A percentile compares a stretch with the other conserved stretches of the same genome.
Evolutionary conservation across 64 coral and sea anemone species (phyloP).

Genomic region (Astreopora myriophthalma): DNA sequence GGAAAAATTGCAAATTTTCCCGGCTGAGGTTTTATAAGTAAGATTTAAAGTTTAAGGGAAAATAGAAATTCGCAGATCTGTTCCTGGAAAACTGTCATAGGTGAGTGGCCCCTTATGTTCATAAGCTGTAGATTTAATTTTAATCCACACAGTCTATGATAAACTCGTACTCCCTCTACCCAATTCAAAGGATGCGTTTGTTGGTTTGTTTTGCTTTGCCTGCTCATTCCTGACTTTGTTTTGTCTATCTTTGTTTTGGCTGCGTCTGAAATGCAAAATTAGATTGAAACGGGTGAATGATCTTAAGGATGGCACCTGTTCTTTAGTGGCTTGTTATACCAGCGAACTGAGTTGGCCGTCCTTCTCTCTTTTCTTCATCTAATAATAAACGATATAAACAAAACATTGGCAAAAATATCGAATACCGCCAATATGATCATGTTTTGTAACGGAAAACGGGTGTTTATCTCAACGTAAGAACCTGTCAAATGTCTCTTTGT

Average conservation of each 20-base stretch:
- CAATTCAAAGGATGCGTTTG: no score
- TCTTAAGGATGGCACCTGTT: not conserved
- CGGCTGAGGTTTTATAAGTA: no score
- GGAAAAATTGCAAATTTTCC: not conserved
- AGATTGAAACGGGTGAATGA: conserved; percentile 6
- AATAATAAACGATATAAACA: not conserved
- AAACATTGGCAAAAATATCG: not conserved
- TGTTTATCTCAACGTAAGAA: no score
- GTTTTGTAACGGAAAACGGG: not conserved
- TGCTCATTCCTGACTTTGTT: not conserved
- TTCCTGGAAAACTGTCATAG: not conserved
- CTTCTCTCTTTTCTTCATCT: not conserved
- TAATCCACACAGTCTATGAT: no score
- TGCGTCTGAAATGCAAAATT: not conserved
- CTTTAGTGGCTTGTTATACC: not conserved
- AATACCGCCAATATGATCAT: not conserved
- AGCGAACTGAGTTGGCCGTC: not conserved
- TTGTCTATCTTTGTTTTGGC: not conserved
- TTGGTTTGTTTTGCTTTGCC: no score
- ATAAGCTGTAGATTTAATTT: not conserved
- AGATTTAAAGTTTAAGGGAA: no score
- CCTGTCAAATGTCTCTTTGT: no score
- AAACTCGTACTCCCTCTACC: no score
- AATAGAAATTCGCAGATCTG: no score
- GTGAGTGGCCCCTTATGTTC: not conserved